Base-by-base conservation (phyloP, 2,888 invertebrate species). In the Scotopteryx bipunctaria region DNA sequence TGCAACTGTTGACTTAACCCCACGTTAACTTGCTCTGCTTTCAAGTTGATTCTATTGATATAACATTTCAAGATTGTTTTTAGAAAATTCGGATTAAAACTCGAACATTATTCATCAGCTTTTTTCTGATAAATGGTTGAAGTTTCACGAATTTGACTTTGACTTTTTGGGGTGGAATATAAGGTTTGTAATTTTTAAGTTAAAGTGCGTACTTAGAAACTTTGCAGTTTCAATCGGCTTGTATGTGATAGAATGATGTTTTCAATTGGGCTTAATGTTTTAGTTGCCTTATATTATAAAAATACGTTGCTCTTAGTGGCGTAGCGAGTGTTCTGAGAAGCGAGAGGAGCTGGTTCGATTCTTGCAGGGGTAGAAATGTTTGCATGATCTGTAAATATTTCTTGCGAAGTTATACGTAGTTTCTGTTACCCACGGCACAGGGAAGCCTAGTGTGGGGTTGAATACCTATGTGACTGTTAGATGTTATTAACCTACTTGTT, bases 1-100 rank as follows among this genome's bases (percentile, higher is more conserved):
- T 63, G 57, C 62, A 57, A 60, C 56, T 64, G 53, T 67, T 68
- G 56, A 61, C 64, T 66, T 63, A 59, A 59, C 48, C 60, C 40
- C 40, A 54, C 50, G 37, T 44, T 29, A 63, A 59, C 50, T 49
- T 46, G 16, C 50, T 15, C 49, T 45, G 19, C 49, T 57, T 17
- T 57, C 29, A 25, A 50, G 29, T 42, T 32, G 23, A 51, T 51
- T 45, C 33, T 33, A 16, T 56, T 56, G 49, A 54, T 49, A 42
- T 43, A 53, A 23, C 32, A 44, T 55, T 59, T 57, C 41, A 40
- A 23, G 32, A 37, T 54, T 47, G 15, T 27, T 53, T 47, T 42
- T 31, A 37, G 29, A 9, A 19, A 44, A 48, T 33, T 33, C 32
- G 6, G 33, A 43, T 44, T 44, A 36, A 35, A 36, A 6, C 9